Conservation (phyloP, 2,797 vertebrate genomes). For the Phrynocephalus guinanensis region DNA sequence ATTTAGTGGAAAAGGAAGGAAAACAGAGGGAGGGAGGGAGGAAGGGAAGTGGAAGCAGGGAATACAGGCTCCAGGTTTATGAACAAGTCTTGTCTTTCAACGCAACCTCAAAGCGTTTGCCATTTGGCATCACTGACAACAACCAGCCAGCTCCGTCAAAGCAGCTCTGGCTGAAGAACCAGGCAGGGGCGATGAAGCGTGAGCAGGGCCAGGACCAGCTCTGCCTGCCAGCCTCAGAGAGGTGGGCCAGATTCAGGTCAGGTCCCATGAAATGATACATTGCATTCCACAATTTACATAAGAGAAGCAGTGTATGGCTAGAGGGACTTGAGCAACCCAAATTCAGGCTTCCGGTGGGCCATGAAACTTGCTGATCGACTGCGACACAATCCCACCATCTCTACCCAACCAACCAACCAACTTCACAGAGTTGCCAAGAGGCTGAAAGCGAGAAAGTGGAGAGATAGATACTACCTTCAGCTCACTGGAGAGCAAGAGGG, state of each 20-base stretch:
- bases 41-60: neutral
- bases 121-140: neutral
- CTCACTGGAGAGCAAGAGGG: too few relatives aligned
- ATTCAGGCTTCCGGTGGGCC: neutral
- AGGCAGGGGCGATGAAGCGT: neutral
- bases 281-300: neutral
- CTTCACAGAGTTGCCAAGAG: neutral
- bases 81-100: neutral
- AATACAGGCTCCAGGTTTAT: neutral
- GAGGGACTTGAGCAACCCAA: neutral
- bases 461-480: neutral
- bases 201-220: neutral
- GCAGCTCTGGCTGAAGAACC: neutral
- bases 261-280: neutral
- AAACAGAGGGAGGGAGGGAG: neutral
- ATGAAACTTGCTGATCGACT: neutral
- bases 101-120: neutral
- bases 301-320: neutral
- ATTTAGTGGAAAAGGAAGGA: neutral
- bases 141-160: conserved; percentile 12
- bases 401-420: neutral
- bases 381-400: neutral
- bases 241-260: neutral
- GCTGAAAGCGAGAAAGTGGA: neutral
- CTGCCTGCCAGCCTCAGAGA: neutral